These are phyloP conservation scores for Poeciliopsis turrubarensis DNA, from an alignment of 2,113 vertebrate genomes.

Conservation along the genomic window DNA sequence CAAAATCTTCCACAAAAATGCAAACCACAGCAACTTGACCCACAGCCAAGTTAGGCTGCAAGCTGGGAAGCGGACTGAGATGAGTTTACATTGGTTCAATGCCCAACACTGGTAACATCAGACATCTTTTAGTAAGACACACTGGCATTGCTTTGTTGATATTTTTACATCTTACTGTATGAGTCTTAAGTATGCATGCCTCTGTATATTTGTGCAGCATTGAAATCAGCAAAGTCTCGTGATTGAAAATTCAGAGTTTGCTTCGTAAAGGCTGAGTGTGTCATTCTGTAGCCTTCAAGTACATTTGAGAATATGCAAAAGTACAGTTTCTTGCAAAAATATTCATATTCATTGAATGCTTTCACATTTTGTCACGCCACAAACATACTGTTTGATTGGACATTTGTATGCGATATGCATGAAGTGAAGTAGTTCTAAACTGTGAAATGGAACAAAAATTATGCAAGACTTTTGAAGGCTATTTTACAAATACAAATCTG, in stretches of 20 bases:
- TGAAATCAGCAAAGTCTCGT: background rate
- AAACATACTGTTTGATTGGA: background rate
- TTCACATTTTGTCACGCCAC: no score
- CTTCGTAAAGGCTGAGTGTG: background rate
- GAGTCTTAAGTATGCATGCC: conserved; percentile 10
- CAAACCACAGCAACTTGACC: conserved; percentile 54
- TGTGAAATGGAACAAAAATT: no score
- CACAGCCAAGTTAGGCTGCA: conserved; percentile 37
- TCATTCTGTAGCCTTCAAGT: background rate
- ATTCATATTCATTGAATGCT: no score
- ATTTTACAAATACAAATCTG: no score
- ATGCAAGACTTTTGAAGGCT: no score
- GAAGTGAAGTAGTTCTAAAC: no score
- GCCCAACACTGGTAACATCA: conserved; percentile 42
- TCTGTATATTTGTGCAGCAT: background rate
- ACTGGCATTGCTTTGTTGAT: conserved; percentile 7
- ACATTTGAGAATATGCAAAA: background rate
- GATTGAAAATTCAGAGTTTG: conserved; percentile 6
- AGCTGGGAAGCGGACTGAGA: conserved; percentile 47
- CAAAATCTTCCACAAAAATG: conserved; percentile 62
- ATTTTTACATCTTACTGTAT: conserved; percentile 30
- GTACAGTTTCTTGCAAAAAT: background rate
- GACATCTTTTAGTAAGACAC: conserved; percentile 39
- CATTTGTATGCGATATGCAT: background rate
- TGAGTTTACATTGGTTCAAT: conserved; percentile 56